These are phyloP conservation scores for Acropora tenuis DNA, from an alignment of 64 coral and sea anemone genomes.

Conservation along the genomic window DNA sequence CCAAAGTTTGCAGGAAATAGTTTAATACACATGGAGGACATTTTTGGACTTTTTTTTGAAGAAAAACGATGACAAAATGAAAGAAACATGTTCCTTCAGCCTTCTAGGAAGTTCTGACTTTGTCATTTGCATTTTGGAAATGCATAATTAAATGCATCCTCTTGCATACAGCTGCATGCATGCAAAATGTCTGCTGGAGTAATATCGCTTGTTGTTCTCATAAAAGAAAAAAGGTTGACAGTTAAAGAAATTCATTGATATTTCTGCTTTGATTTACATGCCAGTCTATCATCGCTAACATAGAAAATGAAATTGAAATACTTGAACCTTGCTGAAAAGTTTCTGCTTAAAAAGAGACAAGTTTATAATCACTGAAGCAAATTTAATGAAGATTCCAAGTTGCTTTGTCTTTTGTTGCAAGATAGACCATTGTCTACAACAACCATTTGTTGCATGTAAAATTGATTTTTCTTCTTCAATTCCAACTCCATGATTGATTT, in stretches of 20 bases:
- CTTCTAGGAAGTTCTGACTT: background rate
- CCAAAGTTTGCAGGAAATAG: slow-evolving; percentile 9
- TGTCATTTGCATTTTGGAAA: slow-evolving; percentile 34
- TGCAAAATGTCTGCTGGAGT: background rate
- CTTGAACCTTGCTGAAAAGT: background rate
- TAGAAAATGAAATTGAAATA: no score
- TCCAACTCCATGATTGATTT: background rate
- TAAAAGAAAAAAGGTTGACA: background rate
- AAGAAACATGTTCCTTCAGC: background rate
- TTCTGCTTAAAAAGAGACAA: no score
- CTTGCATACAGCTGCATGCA: background rate
- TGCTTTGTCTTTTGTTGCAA: background rate
- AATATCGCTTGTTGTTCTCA: background rate
- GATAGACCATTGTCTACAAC: background rate
- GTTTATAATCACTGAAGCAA: background rate
- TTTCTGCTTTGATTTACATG: background rate
- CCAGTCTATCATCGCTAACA: background rate
- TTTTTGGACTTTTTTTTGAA: background rate
- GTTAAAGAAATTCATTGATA: background rate
- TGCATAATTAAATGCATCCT: background rate
- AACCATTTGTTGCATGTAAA: background rate
- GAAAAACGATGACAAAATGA: background rate
- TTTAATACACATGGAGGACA: background rate
- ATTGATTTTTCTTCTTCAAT: background rate
- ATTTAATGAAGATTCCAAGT: background rate